phyloP scores from a whole-genome alignment of 2,888 invertebrate species.

The Polyommatus icarus region DNA sequence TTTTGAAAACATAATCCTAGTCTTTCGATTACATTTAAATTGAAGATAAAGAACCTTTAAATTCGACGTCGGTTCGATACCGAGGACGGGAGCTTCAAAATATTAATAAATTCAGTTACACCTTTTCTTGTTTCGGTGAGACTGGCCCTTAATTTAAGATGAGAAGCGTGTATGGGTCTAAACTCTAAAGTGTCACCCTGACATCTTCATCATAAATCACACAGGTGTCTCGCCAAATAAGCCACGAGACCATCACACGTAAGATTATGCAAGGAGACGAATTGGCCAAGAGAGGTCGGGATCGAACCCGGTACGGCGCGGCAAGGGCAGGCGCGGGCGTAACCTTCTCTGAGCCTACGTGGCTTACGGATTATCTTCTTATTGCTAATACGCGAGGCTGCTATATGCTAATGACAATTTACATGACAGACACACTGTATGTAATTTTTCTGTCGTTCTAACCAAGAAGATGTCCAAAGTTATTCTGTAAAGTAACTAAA shows the following conservation, averaged over 20 bases:
- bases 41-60: no score
- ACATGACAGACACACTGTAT: background rate
- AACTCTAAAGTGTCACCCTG: background rate
- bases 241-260: slow-evolving; percentile 8
- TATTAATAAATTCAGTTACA: no score
- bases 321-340: slow-evolving; percentile 46
- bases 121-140: no score
- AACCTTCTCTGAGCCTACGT: slow-evolving; percentile 30
- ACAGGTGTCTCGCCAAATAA: slow-evolving; percentile 21
- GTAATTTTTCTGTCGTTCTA: no score
- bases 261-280: slow-evolving; percentile 31
- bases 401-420: background rate
- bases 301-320: slow-evolving; percentile 39
- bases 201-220: background rate
- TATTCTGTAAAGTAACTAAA: no score
- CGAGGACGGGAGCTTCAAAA: no score
- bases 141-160: background rate
- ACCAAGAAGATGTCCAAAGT: no score
- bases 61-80: no score
- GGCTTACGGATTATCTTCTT: slow-evolving; percentile 24
- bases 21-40: no score
- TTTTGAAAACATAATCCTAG: no score
- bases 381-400: slow-evolving; percentile 9
- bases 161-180: background rate
- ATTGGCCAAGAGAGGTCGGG: slow-evolving; percentile 36